Conservation (phyloP, 2,113 vertebrate species). For the Crotalus tigris region DNA sequence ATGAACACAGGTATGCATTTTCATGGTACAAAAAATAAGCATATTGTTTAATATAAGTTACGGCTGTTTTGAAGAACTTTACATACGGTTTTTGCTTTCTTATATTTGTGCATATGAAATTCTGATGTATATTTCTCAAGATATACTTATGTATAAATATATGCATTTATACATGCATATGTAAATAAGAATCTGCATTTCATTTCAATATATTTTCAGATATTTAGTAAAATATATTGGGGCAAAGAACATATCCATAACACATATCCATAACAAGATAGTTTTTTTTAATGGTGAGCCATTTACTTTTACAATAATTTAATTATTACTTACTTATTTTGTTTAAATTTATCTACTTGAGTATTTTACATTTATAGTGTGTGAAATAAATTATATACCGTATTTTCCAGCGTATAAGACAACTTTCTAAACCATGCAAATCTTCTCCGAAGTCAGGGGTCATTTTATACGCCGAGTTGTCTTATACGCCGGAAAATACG, state of each 20-base stretch:
- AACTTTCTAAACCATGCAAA: too few relatives aligned
- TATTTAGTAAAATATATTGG: slow-evolving; percentile 25
- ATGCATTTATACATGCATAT: slow-evolving; percentile 22
- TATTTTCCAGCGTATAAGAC: too few relatives aligned
- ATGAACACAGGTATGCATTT: slow-evolving; percentile 81
- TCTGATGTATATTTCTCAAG: slow-evolving; percentile 7
- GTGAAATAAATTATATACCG: not conserved
- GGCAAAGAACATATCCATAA: not conserved
- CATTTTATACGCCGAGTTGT: too few relatives aligned
- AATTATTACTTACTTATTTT: not conserved
- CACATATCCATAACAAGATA: not conserved
- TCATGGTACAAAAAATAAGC: slow-evolving; percentile 19
- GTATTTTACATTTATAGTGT: not conserved
- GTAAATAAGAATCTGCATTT: not conserved
- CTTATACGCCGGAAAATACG: too few relatives aligned
- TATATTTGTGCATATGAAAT: slow-evolving; percentile 31
- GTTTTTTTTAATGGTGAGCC: not conserved
- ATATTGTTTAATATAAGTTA: slow-evolving; percentile 6
- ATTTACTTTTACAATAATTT: not conserved
- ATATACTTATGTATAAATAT: slow-evolving; percentile 18
- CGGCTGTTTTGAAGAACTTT: not conserved
- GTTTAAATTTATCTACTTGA: not conserved
- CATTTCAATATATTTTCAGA: slow-evolving; percentile 35
- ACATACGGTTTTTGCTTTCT: not conserved
- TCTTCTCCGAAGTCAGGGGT: too few relatives aligned